Percentiles rank a stretch among this genome's conserved stretches.
Evolutionary conservation across 2,888 invertebrate species (phyloP).

Genomic region (Cancer borealis): DNA sequence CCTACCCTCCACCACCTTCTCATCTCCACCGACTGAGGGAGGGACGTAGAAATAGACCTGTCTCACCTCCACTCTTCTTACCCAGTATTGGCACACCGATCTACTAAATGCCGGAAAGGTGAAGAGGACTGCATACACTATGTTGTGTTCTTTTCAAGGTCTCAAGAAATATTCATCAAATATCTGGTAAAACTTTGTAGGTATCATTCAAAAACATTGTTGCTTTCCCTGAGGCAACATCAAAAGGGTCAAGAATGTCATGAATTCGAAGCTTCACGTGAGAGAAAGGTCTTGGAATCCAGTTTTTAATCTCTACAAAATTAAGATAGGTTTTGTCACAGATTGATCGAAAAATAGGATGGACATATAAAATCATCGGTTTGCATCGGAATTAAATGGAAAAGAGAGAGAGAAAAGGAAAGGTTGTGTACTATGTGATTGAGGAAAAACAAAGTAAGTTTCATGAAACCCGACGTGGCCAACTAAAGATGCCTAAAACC

Average conservation of each 20-base stretch:
- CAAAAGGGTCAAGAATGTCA: not conserved
- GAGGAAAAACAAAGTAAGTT: not conserved
- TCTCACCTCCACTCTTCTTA: not conserved
- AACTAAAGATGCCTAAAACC: not conserved
- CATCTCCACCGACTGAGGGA: not conserved
- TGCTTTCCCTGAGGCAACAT: not conserved
- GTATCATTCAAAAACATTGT: not conserved
- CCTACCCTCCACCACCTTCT: not conserved
- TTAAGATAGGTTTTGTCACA: not conserved
- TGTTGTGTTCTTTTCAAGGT: not conserved
- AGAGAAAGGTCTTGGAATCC: not conserved
- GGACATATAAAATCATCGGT: not conserved
- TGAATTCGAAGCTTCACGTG: too few species aligned
- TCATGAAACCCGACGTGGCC: not conserved
- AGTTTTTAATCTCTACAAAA: not conserved
- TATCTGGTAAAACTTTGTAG: not conserved
- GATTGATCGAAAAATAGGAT: not conserved
- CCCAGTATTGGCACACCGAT: not conserved
- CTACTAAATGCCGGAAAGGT: not conserved
- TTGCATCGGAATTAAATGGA: not conserved
- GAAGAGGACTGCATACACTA: not conserved
- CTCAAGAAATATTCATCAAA: not conserved
- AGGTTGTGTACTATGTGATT: not conserved
- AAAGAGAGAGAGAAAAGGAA: not conserved
- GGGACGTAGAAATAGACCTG: not conserved